These are phyloP conservation scores for Yponomeuta malinellus DNA, from an alignment of 2,888 invertebrate species.

Conservation along the genomic window DNA sequence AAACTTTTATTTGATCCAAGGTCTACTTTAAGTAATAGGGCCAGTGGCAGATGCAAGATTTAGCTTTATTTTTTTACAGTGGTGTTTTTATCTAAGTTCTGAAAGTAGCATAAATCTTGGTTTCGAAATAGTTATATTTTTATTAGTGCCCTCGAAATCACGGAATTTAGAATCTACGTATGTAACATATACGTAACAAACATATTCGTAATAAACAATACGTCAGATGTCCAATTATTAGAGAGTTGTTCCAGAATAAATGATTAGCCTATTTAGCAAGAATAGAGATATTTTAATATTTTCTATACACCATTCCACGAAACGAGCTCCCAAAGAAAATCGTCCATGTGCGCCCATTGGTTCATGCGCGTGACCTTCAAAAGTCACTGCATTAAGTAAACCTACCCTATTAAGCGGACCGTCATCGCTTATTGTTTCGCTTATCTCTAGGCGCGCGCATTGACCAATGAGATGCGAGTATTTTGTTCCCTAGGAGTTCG, in stretches of 20 bases:
- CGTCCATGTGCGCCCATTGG: too few species aligned
- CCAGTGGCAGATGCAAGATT: not conserved
- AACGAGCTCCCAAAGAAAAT: too few species aligned
- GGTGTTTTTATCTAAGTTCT: not conserved
- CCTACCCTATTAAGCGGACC: too few species aligned
- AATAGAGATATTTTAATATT: too few species aligned
- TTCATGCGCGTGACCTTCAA: too few species aligned
- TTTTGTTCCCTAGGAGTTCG: too few species aligned
- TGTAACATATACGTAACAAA: constrained; percentile 45
- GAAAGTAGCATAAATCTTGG: not conserved
- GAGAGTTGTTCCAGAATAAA: constrained; percentile 55
- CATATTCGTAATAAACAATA: constrained; percentile 27
- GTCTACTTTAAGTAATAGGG: not conserved
- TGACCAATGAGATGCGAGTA: too few species aligned
- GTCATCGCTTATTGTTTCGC: too few species aligned
- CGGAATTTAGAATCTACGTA: constrained; percentile 25
- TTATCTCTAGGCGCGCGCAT: too few species aligned
- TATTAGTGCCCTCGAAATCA: not conserved
- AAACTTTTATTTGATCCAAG: too few species aligned
- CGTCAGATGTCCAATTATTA: constrained; percentile 39
- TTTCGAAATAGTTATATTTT: constrained; percentile 2
- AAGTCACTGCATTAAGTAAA: too few species aligned
- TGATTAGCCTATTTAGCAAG: constrained; percentile 26
- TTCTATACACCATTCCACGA: too few species aligned
- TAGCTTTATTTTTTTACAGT: not conserved